A percentile compares a stretch with the other conserved stretches of the same genome.
These are phyloP conservation scores for Stegastes partitus DNA, from an alignment of 2,113 vertebrate species.

Conservation along the genomic window DNA sequence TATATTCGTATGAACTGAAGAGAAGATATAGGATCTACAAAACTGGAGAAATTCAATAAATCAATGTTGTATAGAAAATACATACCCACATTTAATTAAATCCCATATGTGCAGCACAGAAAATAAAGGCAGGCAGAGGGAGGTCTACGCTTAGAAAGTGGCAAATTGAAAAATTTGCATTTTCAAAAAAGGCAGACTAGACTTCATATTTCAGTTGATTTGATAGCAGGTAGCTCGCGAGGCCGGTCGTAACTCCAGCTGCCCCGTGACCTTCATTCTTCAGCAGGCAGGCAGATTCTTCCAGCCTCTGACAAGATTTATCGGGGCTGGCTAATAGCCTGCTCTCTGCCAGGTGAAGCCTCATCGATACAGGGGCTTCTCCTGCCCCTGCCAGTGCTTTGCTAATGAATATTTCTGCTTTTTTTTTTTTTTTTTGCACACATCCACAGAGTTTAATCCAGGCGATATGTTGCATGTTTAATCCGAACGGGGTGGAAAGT, in stretches of 20 bases:
- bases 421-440: slow-evolving; percentile 18
- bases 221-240: slow-evolving; percentile 69
- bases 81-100: slow-evolving; percentile 7
- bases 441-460: slow-evolving; percentile 18
- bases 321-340: slow-evolving; percentile 82
- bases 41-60: not conserved
- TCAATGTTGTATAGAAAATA: not conserved
- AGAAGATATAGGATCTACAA: not conserved
- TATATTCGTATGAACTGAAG: too few relatives aligned
- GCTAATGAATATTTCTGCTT: slow-evolving; percentile 82
- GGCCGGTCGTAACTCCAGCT: slow-evolving; percentile 79
- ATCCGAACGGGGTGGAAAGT: slow-evolving; percentile 14
- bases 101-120: not conserved
- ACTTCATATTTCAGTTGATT: slow-evolving; percentile 80
- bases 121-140: slow-evolving; percentile 7
- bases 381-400: slow-evolving; percentile 68
- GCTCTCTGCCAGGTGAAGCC: slow-evolving; percentile 80
- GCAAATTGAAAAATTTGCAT: slow-evolving; percentile 73
- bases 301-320: slow-evolving; percentile 86
- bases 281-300: slow-evolving; percentile 70
- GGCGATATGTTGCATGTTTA: not conserved
- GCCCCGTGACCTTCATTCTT: slow-evolving; percentile 86
- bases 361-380: slow-evolving; percentile 82
- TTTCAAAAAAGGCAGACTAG: slow-evolving; percentile 51
- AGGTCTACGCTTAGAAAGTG: not conserved